A percentile compares a stretch with the other conserved stretches of the same genome.
Evolutionary conservation across 2,113 vertebrate genomes (phyloP).

Genomic region (Nothobranchius furzeri): DNA sequence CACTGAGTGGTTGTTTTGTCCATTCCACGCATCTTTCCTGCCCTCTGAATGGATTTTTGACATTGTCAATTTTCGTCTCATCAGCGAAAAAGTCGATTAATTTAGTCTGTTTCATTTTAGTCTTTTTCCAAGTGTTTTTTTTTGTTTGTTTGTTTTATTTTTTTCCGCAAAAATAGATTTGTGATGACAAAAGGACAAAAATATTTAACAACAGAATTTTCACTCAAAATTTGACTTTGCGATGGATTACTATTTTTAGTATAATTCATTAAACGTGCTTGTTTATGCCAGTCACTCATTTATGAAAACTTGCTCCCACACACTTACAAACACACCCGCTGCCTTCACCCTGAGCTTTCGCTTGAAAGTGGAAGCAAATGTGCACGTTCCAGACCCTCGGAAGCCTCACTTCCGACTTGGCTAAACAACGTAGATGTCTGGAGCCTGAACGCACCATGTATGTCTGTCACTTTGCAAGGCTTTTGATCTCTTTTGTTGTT

Average conservation of each 20-base stretch:
- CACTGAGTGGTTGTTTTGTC: too few species aligned
- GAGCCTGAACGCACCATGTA: conserved; percentile 36
- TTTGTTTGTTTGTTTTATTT: too few species aligned
- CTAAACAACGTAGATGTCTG: conserved; percentile 48
- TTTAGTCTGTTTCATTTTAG: too few species aligned
- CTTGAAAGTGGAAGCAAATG: conserved; percentile 25
- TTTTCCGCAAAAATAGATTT: too few species aligned
- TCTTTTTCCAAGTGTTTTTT: too few species aligned
- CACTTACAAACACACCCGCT: conserved; percentile 25
- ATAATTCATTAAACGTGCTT: neutral
- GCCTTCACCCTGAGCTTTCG: conserved; percentile 31
- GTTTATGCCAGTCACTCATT: conserved; percentile 14
- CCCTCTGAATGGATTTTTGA: too few species aligned
- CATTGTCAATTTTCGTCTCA: too few species aligned
- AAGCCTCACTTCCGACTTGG: conserved; percentile 15
- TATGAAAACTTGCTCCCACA: conserved; percentile 23
- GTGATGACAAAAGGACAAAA: too few species aligned
- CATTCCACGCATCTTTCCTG: too few species aligned
- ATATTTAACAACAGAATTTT: too few species aligned
- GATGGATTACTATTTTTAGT: neutral
- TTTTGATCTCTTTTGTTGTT: conserved; percentile 62
- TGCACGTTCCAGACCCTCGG: conserved; percentile 19
- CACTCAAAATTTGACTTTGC: too few species aligned
- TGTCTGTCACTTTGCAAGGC: conserved; percentile 51
- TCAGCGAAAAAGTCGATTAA: too few species aligned